Percentiles rank a stretch among this genome's conserved stretches.
These are phyloP conservation scores for Philotrypesis tridentata DNA, from an alignment of 1,140 invertebrate species.

Conservation along the genomic window DNA sequence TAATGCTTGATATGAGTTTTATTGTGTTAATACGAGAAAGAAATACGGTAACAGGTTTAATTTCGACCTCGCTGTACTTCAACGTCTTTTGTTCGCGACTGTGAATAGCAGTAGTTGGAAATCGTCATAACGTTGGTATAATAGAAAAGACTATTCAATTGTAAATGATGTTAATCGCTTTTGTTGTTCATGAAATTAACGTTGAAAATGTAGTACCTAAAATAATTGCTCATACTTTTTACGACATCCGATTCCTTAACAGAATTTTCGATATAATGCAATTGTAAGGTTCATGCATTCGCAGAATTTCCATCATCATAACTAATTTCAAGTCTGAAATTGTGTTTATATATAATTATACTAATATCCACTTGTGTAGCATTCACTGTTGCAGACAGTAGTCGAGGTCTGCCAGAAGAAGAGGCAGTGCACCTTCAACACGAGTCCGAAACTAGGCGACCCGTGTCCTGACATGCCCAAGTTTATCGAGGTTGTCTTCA, in stretches of 20 bases:
- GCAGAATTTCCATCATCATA: no score
- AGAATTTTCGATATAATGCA: no score
- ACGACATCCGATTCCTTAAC: no score
- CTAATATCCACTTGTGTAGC: constrained; percentile 76
- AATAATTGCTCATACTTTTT: no score
- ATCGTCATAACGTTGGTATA: background rate
- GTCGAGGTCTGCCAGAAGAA: constrained; percentile 94
- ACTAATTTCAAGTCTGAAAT: background rate
- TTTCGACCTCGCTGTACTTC: background rate
- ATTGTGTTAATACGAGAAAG: no score
- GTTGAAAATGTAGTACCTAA: background rate
- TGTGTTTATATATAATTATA: background rate
- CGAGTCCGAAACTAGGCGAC: constrained; percentile 87
- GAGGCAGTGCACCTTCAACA: constrained; percentile 88
- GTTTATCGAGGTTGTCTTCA: constrained; percentile 94
- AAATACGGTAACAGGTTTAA: background rate
- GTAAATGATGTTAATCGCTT: background rate
- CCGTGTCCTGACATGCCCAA: constrained; percentile 90
- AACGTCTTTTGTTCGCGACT: background rate
- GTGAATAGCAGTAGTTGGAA: background rate
- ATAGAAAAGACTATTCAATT: background rate
- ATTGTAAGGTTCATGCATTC: no score
- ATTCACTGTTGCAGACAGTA: constrained; percentile 93
- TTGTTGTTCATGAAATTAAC: background rate
- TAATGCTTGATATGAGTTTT: no score